Base-by-base conservation (phyloP, 2,113 vertebrate genomes). In the Tyto alba region DNA sequence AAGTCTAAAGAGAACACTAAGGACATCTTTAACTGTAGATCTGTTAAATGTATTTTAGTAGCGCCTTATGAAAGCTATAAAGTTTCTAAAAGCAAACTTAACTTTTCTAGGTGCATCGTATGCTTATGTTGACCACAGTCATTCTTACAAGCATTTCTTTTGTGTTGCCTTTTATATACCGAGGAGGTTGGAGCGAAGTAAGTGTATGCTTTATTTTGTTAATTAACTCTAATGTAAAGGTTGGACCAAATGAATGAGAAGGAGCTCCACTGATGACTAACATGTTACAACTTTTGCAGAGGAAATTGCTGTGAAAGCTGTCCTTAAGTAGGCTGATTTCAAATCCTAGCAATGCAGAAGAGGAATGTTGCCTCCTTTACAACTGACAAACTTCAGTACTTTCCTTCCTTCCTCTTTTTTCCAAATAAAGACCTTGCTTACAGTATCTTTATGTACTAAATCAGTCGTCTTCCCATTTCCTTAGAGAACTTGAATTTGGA, bases 121-220 rank as follows among this genome's bases (percentile, higher is more conserved):
- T 78, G 16, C 97, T 99, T 48, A 99, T 99, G 99, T 32, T 98
- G 12, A 93, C 97, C n/a, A 98, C 99, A 3, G 97, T 98, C 66
- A n/a, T 87, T 14, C 96, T 99, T 76, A 99, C 98, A 21, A 95
- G 93, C 68, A 47, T 97, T 74, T 98, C 98, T 71, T 99, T 99
- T 91, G 88, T 97, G 17, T 91, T 99, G 72, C 99, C 99, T 52
- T 99, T 99, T 86, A 62, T 98, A 19, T 99, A 99, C 92, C 96
- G 98, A 90, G 97, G 98, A 95, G 98, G 98, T 40, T 99, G 99
- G 99, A 99, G 98, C 85, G 69, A 95, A 53, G 99, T 99, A 94
- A 98, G 98, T 95, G 19, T 77, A 9, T 45, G 18, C 13, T 82
- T 85, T 52, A 15, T 41, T 27, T 45, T 57, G 27, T 55, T 92